phyloP scores from a whole-genome alignment of 2,888 invertebrate species.

The Campoletis raptor region DNA sequence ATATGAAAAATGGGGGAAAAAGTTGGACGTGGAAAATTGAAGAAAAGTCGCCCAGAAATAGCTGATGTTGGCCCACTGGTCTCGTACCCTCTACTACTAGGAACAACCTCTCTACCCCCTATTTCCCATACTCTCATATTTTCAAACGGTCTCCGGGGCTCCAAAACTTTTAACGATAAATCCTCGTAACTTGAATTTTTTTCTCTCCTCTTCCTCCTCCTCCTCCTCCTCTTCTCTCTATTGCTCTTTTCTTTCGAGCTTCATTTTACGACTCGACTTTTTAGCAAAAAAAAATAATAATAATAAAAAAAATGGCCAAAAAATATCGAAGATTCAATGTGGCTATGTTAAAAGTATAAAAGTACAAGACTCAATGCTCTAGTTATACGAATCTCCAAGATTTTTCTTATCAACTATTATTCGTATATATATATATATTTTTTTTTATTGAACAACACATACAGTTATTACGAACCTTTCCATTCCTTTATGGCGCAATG shows the following conservation, averaged over 20 bases:
- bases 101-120: neutral
- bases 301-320: constrained; percentile 17
- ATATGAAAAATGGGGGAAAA: constrained; percentile 59
- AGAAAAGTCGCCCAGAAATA: constrained; percentile 38
- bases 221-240: neutral
- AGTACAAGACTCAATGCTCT: constrained; percentile 1
- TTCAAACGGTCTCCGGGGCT: constrained; percentile 52
- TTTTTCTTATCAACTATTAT: constrained; percentile 8
- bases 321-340: constrained; percentile 17
- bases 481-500: constrained; percentile 53
- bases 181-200: constrained; percentile 55
- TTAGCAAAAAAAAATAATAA: neutral
- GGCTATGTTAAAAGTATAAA: constrained; percentile 20
- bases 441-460: neutral
- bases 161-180: constrained; percentile 71
- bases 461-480: constrained; percentile 56
- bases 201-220: neutral
- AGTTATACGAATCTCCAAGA: constrained; percentile 30
- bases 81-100: constrained; percentile 4
- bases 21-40: constrained; percentile 31
- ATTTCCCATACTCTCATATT: constrained; percentile 27
- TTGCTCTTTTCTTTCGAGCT: constrained; percentile 21
- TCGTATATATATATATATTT: too few species aligned
- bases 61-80: constrained; percentile 30
- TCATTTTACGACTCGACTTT: constrained; percentile 60